Conservation (phyloP, 2,113 vertebrate species). For the Tonatia bakeri region DNA sequence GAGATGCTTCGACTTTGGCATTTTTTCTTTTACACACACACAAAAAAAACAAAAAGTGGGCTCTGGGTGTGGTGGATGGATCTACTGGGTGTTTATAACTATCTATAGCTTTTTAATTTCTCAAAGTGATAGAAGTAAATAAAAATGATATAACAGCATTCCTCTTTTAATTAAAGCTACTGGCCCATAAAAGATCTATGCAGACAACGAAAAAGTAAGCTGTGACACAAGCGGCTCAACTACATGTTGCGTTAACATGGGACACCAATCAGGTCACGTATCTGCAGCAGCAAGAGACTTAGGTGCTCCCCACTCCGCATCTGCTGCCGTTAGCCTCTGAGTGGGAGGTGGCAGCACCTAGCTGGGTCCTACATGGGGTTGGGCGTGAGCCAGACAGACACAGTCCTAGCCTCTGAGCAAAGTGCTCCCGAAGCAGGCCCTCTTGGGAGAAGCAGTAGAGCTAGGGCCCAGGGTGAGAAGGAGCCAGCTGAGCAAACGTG, state of each 20-base stretch:
- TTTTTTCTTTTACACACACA: neutral
- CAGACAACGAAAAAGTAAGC: neutral
- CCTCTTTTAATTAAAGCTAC: neutral
- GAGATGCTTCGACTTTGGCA: neutral
- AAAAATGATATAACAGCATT: neutral
- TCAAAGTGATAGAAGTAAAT: neutral
- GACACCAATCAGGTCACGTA: neutral
- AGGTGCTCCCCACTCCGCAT: neutral
- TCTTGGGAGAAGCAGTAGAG: too few relatives aligned
- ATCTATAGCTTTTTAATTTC: neutral
- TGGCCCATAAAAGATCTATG: neutral
- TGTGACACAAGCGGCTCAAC: neutral
- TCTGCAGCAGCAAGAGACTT: neutral
- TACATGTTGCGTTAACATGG: fast-evolving
- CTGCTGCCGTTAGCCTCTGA: neutral
- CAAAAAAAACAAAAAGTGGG: neutral
- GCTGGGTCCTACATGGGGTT: neutral
- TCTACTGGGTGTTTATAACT: neutral
- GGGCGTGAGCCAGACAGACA: neutral
- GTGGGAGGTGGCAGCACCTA: neutral
- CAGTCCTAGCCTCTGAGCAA: neutral
- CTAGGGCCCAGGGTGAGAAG: neutral
- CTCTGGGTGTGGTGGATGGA: neutral
- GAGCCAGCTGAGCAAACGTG: neutral
- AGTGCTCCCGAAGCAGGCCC: neutral